Base-by-base conservation (phyloP, 2,888 invertebrate genomes). In the Petrophora chlorosata region DNA sequence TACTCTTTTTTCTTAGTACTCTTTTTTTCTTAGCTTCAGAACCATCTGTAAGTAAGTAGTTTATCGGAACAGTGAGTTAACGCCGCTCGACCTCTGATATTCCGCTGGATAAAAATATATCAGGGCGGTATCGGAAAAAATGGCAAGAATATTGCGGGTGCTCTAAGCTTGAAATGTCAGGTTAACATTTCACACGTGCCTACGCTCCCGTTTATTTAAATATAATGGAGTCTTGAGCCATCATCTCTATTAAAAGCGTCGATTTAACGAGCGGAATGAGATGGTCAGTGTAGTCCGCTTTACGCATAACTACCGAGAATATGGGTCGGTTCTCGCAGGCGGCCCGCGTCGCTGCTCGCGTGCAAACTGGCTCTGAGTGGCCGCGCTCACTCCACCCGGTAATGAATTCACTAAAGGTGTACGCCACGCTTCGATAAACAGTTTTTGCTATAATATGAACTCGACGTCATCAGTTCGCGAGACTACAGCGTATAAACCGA, bases 221-320 rank as follows among this genome's bases (percentile, higher is more conserved):
- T 76, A 44, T 74, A 82, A 78, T 76, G 75, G 68, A 77, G 73
- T 76, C 73, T 78, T 75, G 71, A 76, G 73, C 72, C 76, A 82
- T 82, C 82, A 79, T 81, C 70, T 83, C 82, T 85, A 84, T 84
- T 84, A 84, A 81, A 83, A 85, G 82, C 83, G 79, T 82, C 78
- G 79, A 85, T 82, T 80, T 81, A 84, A 82, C 84, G 80, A 81
- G 81, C 76, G 75, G 77, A 79, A 79, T 81, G 78, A 78, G 76
- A 82, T 76, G 70, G 79, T n/a, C n/a, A n/a, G n/a, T 67, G 40
- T 53, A 48, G 63, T 40, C 29, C 28, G 49, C 38, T 44, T 49
- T 49, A 43, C 62, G 64, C 56, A 61, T 59, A 63, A 59, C 58
- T 59, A 44, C 30, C 42, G 69, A 67, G 65, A 79, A 83, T 82